phyloP scores from a whole-genome alignment of 2,113 vertebrate genomes.

The Labeo rohita region DNA sequence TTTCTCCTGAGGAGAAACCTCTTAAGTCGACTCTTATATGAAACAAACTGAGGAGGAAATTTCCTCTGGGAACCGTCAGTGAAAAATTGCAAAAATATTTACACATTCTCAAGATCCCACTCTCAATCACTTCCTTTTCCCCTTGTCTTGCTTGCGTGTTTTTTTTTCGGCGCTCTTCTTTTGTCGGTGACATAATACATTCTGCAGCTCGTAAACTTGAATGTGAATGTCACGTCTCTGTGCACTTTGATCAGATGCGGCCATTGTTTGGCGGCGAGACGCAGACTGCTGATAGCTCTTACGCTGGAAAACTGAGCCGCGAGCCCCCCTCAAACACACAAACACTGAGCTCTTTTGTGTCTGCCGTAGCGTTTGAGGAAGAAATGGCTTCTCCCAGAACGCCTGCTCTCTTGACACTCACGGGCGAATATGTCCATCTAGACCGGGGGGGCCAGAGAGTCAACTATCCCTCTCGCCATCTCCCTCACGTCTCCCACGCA shows the following conservation, averaged over 20 bases:
- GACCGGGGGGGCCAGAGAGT: conserved; percentile 47
- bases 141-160: conserved; percentile 14
- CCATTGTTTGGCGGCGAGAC: conserved; percentile 74
- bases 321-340: conserved; percentile 27
- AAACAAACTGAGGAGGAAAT: conserved; percentile 20
- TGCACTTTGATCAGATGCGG: conserved; percentile 82
- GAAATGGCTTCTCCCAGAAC: conserved; percentile 32
- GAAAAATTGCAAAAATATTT: conserved; percentile 5
- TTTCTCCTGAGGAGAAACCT: not conserved
- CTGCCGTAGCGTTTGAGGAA: conserved; percentile 18
- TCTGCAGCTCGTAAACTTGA: conserved; percentile 71
- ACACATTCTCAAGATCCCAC: conserved; percentile 46
- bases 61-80: conserved; percentile 6
- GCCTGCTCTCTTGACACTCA: conserved; percentile 39
- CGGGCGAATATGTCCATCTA: conserved; percentile 43
- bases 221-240: conserved; percentile 73
- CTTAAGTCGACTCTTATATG: not conserved
- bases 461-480: conserved; percentile 25
- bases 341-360: conserved; percentile 54
- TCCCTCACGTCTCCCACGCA: conserved; percentile 30
- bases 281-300: conserved; percentile 44
- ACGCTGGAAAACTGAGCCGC: conserved; percentile 32
- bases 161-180: not conserved
- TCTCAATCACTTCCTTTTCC: conserved; percentile 66
- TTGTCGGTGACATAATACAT: conserved; percentile 58